Evolutionary conservation across 2,113 vertebrate genomes (phyloP), one percentile per base, ranked within the genome.

Genomic region (Meles meles): DNA sequence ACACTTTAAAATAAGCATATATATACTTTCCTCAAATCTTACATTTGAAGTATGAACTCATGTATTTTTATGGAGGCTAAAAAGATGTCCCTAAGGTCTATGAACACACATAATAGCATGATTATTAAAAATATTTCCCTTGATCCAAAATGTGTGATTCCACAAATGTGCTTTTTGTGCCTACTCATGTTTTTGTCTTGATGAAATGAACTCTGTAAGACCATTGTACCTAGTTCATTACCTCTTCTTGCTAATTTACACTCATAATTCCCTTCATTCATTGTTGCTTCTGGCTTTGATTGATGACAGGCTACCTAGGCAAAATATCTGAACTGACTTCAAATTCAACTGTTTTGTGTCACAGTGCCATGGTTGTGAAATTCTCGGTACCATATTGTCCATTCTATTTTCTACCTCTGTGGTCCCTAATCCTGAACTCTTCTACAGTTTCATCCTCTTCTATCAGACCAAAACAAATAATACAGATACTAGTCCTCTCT

Each of bases 81-180:
- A 2, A 84, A 81, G n/a, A 80, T 55, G 17, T 87, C 57, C 7
- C 14, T 79, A 20, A 79, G 47, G 34, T 12, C 31, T 84, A 13
- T 71, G 15, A 93, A 90, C 14, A 91, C 12, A 15, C 29, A 63
- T 77, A 83, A 44, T 39, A 93, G 3, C 29, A 85, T 71, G 10
- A 65, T 49, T 82, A 94, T 89, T 92, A 37, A 94, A 88, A 96
- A n/a, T 77, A 82, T 93, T 91, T 96, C 25, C n/a, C 49, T n/a
- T 29, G 47, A 89, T 52, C 2, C 12, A 83, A 90, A 88, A 88
- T 69, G 31, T 59, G 18, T 76, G 39, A 86, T 86, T 89, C 31
- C 21, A 92, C 47, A 72, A 67, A 79, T 67, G 25, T 65, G 29
- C 80, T 21, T 61, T 94, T 63, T 65, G 14, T 31, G 1, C 17